Evolutionary conservation across 2,888 invertebrate species (phyloP).

Genomic region (Leucophora obtusa): DNA sequence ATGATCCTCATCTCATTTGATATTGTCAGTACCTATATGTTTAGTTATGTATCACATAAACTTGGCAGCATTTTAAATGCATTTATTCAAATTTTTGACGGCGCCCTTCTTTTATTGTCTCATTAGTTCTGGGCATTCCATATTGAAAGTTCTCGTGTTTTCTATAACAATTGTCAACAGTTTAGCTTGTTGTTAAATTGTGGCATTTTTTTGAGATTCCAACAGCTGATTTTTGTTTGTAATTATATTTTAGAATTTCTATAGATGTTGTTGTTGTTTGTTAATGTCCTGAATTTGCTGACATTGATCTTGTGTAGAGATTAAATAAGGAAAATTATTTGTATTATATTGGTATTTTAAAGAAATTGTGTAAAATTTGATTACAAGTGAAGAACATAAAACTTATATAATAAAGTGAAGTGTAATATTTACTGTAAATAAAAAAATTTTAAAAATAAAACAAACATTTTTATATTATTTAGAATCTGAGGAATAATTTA

Average conservation of each 20-base stretch:
- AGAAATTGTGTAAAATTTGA: neutral
- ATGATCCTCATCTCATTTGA: slow-evolving; percentile 14
- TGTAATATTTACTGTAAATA: neutral
- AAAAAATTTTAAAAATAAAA: neutral
- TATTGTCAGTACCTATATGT: slow-evolving; percentile 6
- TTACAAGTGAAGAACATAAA: neutral
- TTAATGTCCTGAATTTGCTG: slow-evolving; percentile 5
- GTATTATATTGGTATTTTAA: neutral
- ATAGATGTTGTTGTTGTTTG: neutral
- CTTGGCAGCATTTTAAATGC: slow-evolving; percentile 49
- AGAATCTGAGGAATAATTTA: neutral
- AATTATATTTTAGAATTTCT: no score
- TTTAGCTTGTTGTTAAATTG: slow-evolving; percentile 5
- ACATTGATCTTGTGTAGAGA: slow-evolving; percentile 12
- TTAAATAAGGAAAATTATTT: neutral
- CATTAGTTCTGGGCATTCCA: slow-evolving; percentile 13
- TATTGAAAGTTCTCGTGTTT: slow-evolving; percentile 41
- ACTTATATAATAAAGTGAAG: neutral
- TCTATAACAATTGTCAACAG: slow-evolving; percentile 31
- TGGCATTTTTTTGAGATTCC: neutral
- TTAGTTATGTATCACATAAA: slow-evolving; percentile 37
- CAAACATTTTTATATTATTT: neutral
- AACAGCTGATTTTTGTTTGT: slow-evolving; percentile 42
- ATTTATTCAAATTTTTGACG: slow-evolving; percentile 15
- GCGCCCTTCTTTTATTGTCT: slow-evolving; percentile 15